These are phyloP conservation scores for Paracyclopina nana DNA, from an alignment of 1,140 invertebrate genomes.

Conservation along the genomic window DNA sequence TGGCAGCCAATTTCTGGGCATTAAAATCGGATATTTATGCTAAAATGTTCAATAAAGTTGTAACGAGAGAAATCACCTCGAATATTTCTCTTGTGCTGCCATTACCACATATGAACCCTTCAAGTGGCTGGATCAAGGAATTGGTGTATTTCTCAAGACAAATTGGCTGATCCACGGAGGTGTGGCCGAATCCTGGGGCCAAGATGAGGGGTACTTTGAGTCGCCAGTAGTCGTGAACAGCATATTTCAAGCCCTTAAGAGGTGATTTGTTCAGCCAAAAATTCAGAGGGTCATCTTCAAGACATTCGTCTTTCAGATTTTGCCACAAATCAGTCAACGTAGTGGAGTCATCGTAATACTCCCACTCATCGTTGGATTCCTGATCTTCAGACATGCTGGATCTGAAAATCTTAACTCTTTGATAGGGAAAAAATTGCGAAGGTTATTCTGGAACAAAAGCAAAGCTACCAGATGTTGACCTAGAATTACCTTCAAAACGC, in stretches of 20 bases:
- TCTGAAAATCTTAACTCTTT: too few species aligned
- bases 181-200: not conserved
- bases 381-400: too few species aligned
- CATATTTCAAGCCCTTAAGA: not conserved
- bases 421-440: too few species aligned
- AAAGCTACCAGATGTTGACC: too few species aligned
- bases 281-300: not conserved
- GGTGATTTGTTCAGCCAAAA: not conserved
- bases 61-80: not conserved
- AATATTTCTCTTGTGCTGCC: not conserved
- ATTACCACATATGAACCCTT: not conserved
- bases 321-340: slow-evolving; percentile 9
- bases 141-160: not conserved
- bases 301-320: not conserved
- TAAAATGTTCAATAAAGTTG: not conserved
- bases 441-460: too few species aligned
- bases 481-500: too few species aligned
- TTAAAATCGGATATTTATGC: not conserved
- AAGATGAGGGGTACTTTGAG: not conserved
- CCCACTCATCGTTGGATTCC: too few species aligned
- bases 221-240: slow-evolving; percentile 4
- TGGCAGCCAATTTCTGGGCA: slow-evolving; percentile 26
- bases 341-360: slow-evolving; percentile 6
- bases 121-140: not conserved
- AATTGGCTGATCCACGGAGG: not conserved